Evolutionary conservation across 2,113 vertebrate genomes (phyloP).

Genomic region (Phylloscopus trochilus): DNA sequence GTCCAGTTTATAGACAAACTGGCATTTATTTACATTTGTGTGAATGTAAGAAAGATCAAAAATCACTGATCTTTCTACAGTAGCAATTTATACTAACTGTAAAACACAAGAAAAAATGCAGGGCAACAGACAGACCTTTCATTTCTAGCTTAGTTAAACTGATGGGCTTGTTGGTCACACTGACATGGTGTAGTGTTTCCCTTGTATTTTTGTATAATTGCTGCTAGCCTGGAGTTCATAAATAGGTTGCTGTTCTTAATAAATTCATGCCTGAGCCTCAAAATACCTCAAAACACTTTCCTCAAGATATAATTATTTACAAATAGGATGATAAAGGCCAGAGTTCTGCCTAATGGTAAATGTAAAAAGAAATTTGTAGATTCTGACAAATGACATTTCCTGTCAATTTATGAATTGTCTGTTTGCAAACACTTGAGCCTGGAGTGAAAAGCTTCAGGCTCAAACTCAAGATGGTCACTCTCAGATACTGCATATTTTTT

Average conservation of each 20-base stretch:
- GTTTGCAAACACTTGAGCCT: not conserved
- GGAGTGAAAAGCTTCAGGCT: not conserved
- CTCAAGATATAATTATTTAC: not conserved
- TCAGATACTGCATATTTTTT: not conserved
- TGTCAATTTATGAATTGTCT: not conserved
- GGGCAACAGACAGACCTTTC: not conserved
- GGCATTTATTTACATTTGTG: not conserved
- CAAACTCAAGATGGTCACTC: not conserved
- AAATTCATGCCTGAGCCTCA: not conserved
- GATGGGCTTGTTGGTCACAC: not conserved
- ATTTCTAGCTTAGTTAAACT: not conserved
- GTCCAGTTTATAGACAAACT: not conserved
- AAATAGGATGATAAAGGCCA: not conserved
- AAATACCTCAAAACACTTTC: not conserved
- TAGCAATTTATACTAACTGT: not conserved
- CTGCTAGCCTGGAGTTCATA: not conserved
- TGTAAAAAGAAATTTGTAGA: not conserved
- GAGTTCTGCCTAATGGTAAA: not conserved
- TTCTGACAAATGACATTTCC: not conserved
- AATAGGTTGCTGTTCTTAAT: not conserved
- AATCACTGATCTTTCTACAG: not conserved
- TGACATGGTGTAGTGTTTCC: not conserved
- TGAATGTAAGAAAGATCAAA: not conserved
- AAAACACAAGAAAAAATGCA: not conserved
- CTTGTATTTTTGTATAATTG: not conserved